phyloP scores from a whole-genome alignment of 2,113 vertebrate species.

The Ursus arctos region DNA sequence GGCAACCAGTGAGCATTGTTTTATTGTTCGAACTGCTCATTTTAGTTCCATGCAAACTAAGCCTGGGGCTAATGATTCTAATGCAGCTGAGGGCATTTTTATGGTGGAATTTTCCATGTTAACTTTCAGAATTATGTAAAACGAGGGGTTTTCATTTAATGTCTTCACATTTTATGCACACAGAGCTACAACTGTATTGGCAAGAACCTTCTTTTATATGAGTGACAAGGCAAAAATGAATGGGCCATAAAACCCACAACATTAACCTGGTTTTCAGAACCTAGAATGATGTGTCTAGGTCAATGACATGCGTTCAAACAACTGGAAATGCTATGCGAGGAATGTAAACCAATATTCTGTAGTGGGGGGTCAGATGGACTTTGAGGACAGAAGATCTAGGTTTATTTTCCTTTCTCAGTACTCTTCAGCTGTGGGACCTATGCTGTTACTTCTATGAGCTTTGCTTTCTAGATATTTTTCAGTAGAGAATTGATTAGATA shows the following conservation, averaged over 20 bases:
- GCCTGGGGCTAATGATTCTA: not conserved
- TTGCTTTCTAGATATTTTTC: not conserved
- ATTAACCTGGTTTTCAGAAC: conserved; percentile 7
- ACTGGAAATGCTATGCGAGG: not conserved
- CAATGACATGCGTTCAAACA: not conserved
- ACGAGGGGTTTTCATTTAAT: not conserved
- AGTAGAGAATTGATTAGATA: not conserved
- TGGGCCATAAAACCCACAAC: not conserved
- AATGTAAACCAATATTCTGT: not conserved
- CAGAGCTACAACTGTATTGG: not conserved
- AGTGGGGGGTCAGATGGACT: not conserved
- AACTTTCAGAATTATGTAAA: conserved; percentile 63
- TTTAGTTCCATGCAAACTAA: conserved; percentile 62
- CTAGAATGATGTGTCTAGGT: not conserved
- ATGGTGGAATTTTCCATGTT: conserved; percentile 67
- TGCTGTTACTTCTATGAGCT: not conserved
- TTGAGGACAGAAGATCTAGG: not conserved
- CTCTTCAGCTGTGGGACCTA: not conserved
- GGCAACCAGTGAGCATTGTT: conserved; percentile 51
- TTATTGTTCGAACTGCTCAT: conserved; percentile 70
- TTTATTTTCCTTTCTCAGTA: not conserved
- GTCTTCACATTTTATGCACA: not conserved
- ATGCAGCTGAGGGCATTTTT: conserved; percentile 67
- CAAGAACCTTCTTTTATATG: not conserved
- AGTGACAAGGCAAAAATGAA: conserved; percentile 14